Percentiles rank a stretch among this genome's conserved stretches.
Evolutionary conservation across 2,888 invertebrate genomes (phyloP).

Genomic region (Hirudinaria manillensis): DNA sequence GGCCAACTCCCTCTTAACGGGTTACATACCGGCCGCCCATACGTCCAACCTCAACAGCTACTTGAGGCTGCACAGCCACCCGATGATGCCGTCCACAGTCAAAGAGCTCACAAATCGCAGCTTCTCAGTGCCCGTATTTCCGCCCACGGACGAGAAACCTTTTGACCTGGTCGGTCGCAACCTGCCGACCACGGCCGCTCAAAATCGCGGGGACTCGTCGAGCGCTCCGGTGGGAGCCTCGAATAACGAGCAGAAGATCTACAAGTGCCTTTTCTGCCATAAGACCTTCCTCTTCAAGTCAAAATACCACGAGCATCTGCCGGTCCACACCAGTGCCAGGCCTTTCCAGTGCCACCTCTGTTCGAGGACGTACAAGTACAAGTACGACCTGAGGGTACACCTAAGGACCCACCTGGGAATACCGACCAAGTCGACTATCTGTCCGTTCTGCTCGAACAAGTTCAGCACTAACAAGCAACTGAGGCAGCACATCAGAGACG

Average conservation of each 20-base stretch:
- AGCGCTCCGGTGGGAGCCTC: constrained; percentile 7
- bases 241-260: constrained; percentile 37
- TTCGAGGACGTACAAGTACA: constrained; percentile 43
- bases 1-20: neutral
- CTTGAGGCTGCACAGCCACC: constrained; percentile 10
- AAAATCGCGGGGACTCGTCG: constrained; percentile 4
- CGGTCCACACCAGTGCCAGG: constrained; percentile 42
- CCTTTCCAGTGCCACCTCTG: constrained; percentile 43
- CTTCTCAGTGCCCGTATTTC: constrained; percentile 24
- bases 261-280: constrained; percentile 40
- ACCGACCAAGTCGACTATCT: constrained; percentile 43
- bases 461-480: constrained; percentile 42
- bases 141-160: constrained; percentile 18
- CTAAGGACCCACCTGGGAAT: constrained; percentile 43
- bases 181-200: neutral
- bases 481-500: constrained; percentile 39
- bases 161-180: constrained; percentile 20
- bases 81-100: constrained; percentile 20
- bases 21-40: constrained; percentile 26
- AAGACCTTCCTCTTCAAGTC: constrained; percentile 43
- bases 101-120: constrained; percentile 29
- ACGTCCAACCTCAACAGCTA: constrained; percentile 21
- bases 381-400: constrained; percentile 42
- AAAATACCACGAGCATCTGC: constrained; percentile 43
- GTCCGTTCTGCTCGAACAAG: constrained; percentile 41